Conservation (phyloP, 2,888 invertebrate genomes). For the Tipula unca region DNA sequence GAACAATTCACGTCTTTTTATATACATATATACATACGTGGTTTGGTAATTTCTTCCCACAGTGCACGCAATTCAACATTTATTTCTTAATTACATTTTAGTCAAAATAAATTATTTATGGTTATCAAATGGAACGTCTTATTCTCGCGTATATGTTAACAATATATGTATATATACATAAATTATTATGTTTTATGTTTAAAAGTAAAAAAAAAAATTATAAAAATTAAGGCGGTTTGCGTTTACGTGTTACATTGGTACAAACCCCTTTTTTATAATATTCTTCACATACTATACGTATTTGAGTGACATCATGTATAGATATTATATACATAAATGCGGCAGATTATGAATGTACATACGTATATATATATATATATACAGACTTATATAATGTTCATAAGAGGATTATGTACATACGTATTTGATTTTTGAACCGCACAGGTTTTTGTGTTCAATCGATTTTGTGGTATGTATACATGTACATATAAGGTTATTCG, state of each 20-base stretch:
- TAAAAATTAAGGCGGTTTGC: neutral
- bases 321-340: neutral
- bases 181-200: neutral
- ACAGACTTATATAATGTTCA: no score
- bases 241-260: neutral
- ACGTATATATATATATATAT: no score
- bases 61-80: neutral
- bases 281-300: neutral
- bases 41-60: neutral
- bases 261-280: neutral
- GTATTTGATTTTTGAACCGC: neutral
- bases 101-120: neutral
- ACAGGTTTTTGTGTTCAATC: no score
- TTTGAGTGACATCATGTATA: neutral
- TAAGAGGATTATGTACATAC: neutral
- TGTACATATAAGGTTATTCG: no score
- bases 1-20: neutral
- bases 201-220: neutral
- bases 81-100: neutral
- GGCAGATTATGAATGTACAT: neutral
- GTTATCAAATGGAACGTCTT: neutral
- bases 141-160: neutral
- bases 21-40: neutral
- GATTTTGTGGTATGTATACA: no score
- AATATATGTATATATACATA: neutral